phyloP scores from a whole-genome alignment of 2,113 vertebrate genomes.

The Trematomus loennbergii region DNA sequence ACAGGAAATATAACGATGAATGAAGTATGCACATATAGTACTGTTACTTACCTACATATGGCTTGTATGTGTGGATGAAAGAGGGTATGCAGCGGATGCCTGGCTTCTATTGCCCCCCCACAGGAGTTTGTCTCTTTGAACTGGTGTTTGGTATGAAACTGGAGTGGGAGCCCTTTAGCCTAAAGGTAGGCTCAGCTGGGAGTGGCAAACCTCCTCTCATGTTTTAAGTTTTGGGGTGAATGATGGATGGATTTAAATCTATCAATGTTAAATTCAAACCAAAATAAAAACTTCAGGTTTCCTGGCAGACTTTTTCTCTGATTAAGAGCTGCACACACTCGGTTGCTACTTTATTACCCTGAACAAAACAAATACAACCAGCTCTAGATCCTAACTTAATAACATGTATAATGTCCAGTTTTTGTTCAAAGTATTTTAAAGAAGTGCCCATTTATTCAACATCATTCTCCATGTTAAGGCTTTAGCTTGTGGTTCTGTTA shows the following conservation, averaged over 20 bases:
- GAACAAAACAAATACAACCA: neutral
- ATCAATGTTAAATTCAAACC: neutral
- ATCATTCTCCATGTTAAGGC: neutral
- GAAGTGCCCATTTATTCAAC: neutral
- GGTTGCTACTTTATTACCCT: neutral
- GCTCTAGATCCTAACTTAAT: neutral
- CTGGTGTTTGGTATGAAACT: neutral
- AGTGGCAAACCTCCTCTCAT: neutral
- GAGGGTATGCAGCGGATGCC: neutral
- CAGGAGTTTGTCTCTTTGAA: slow-evolving; percentile 10
- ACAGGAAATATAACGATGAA: neutral
- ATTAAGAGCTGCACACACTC: neutral
- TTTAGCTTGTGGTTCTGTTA: neutral
- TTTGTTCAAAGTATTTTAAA: neutral
- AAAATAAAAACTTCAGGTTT: neutral
- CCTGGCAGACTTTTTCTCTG: no score
- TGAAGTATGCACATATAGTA: no score
- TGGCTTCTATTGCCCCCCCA: neutral
- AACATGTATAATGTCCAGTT: neutral
- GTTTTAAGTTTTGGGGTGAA: neutral
- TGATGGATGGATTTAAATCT: neutral
- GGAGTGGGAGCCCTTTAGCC: no score
- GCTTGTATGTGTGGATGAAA: neutral
- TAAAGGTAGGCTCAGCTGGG: neutral
- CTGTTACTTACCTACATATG: no score